phyloP scores from a whole-genome alignment of 35 echinoderm and acorn worm genomes.

The Ptychodera flava region DNA sequence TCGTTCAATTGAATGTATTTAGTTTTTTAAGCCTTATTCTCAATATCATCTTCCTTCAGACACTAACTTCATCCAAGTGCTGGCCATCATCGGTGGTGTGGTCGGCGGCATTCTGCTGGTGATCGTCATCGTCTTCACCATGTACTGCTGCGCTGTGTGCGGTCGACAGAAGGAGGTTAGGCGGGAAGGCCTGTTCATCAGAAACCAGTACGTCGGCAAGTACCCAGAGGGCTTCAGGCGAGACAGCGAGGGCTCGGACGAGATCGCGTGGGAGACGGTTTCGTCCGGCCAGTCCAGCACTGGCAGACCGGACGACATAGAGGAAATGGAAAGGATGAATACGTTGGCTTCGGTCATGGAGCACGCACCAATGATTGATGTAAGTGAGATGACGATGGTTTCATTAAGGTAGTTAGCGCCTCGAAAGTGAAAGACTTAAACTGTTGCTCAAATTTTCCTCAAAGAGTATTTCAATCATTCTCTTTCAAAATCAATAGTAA shows the following conservation, averaged over 20 bases:
- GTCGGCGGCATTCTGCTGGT: background rate
- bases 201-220: background rate
- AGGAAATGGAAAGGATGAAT: background rate
- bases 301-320: background rate
- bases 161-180: background rate
- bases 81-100: background rate
- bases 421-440: too few relatives aligned
- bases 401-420: background rate
- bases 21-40: too few relatives aligned
- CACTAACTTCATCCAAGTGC: background rate
- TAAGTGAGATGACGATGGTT: too few relatives aligned
- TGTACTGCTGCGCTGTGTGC: background rate
- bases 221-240: background rate
- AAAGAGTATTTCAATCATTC: too few relatives aligned
- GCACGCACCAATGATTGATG: background rate
- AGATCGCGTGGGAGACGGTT: background rate
- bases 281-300: background rate
- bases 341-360: background rate
- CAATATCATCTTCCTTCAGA: too few relatives aligned
- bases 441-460: too few relatives aligned
- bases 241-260: background rate
- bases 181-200: background rate
- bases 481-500: too few relatives aligned
- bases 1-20: too few relatives aligned
- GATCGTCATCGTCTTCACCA: background rate